Percentiles rank a stretch among this genome's conserved stretches.
Conservation (phyloP, 35 echinoderm and acorn worm species). For the Strongylocentrotus purpuratus region DNA sequence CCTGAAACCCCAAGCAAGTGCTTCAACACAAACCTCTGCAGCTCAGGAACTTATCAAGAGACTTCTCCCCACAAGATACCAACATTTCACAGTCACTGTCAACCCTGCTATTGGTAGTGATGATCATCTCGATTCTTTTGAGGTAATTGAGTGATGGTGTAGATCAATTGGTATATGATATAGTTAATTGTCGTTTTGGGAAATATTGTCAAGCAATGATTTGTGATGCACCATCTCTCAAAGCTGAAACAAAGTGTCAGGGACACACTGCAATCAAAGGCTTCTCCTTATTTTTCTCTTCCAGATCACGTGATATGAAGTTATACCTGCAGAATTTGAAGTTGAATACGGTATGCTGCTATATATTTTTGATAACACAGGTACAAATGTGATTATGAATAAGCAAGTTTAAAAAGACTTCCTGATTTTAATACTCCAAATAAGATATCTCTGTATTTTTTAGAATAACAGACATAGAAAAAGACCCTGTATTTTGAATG, state of each 20-base stretch:
- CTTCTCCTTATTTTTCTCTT: neutral
- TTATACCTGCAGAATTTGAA: neutral
- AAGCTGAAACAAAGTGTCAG: neutral
- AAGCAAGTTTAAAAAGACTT: too few relatives aligned
- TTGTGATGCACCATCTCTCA: too few relatives aligned
- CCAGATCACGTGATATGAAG: neutral
- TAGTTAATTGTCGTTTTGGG: neutral
- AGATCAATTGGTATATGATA: neutral
- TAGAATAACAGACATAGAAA: too few relatives aligned
- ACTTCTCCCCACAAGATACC: slow-evolving; percentile 7
- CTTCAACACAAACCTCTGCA: neutral
- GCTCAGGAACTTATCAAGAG: neutral
- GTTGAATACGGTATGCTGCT: too few relatives aligned
- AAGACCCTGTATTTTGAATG: too few relatives aligned
- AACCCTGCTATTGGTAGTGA: neutral
- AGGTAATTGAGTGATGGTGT: neutral
- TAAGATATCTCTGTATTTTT: too few relatives aligned
- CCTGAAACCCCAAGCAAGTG: neutral
- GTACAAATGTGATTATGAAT: too few relatives aligned
- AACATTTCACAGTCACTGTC: neutral
- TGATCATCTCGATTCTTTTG: neutral
- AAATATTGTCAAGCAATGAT: neutral
- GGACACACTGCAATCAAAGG: neutral
- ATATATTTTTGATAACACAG: too few relatives aligned
- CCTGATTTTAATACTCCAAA: too few relatives aligned